Base-by-base conservation (phyloP, 2,888 invertebrate species). In the Didymodactylos carnosus region DNA sequence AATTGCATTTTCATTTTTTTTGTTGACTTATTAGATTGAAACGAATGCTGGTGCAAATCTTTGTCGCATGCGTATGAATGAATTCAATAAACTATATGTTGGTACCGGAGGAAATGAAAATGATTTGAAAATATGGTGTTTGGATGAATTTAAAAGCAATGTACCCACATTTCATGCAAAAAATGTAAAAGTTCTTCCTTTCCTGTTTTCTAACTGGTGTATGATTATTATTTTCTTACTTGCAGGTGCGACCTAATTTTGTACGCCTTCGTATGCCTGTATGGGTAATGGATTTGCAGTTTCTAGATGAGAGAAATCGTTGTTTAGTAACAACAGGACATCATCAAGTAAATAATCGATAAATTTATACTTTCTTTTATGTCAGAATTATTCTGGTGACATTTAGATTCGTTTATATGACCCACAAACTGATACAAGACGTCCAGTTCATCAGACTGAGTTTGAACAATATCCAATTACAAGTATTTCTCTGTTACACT, bases 271-370 rank as follows among this genome's bases (percentile, higher is more conserved):
- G 90, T 75, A 88, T 90, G 39, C 91, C 92, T 0, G 87, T 94
- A 14, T 92, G 92, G 88, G 88, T 93, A 62, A 87, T 89, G 0
- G 92, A 91, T 79, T 86, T 91, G 0, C 86, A 88, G n/a, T 93
- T 92, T 82, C 80, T 91, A 71, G 87, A 88, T 6, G 85, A 87
- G 6, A 86, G 86, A 76, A 84, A 86, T 3, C 82, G 89, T 76
- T 83, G 89, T 39, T 89, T 88, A 10, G 80, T 62, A 8, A 4
- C n/a, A 4, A 91, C 93, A 0, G 88, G 90, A 78, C 88, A 91
- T 81, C 92, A 92, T 29, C 89, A 91, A 83, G 89, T 93, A 27
- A 72, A 14, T 53, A 40, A 29, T 27, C 29, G 13, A 16, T 29
- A 35, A 35, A 39, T 27, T 25, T 25, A 46, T n/a, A 23, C 27